Percentiles rank a stretch among this genome's conserved stretches.
Evolutionary conservation across 2,113 vertebrate genomes (phyloP).

Genomic region (Hippoglossus stenolepis): DNA sequence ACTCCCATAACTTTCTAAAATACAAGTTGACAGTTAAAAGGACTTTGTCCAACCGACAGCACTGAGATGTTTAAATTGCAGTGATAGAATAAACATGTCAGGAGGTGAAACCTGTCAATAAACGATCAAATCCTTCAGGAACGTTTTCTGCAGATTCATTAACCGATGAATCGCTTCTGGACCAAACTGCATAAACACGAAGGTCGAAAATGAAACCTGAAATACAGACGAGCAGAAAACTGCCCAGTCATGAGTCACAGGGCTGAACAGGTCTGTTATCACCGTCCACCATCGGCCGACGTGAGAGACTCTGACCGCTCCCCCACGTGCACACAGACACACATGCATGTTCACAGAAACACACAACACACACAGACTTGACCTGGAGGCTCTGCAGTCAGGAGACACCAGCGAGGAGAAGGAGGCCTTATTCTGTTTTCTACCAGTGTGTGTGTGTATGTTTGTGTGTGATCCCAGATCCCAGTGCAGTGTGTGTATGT

Average conservation of each 20-base stretch:
- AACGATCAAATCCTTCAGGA: no score
- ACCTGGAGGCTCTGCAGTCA: slow-evolving; percentile 53
- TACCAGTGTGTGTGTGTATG: slow-evolving; percentile 18
- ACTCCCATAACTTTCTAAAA: no score
- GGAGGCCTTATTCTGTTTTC: slow-evolving; percentile 42
- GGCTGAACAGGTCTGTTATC: slow-evolving; percentile 41
- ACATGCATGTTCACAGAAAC: not conserved
- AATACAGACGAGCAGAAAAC: slow-evolving; percentile 25
- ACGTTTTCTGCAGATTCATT: no score
- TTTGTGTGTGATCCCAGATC: not conserved
- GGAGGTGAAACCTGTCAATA: no score
- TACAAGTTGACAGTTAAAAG: no score
- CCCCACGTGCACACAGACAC: not conserved
- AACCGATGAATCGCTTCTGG: no score
- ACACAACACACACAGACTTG: slow-evolving; percentile 30
- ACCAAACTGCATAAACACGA: not conserved
- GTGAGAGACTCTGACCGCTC: not conserved
- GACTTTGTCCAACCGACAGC: no score
- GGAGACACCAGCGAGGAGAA: slow-evolving; percentile 44
- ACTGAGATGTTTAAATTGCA: no score
- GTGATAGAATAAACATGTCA: no score
- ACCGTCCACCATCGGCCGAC: not conserved
- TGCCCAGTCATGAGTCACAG: slow-evolving; percentile 44
- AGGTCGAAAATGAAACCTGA: not conserved
- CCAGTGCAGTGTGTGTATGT: slow-evolving; percentile 8